Conservation (phyloP, 2,797 vertebrate species). For the Sebastes glaucus region DNA sequence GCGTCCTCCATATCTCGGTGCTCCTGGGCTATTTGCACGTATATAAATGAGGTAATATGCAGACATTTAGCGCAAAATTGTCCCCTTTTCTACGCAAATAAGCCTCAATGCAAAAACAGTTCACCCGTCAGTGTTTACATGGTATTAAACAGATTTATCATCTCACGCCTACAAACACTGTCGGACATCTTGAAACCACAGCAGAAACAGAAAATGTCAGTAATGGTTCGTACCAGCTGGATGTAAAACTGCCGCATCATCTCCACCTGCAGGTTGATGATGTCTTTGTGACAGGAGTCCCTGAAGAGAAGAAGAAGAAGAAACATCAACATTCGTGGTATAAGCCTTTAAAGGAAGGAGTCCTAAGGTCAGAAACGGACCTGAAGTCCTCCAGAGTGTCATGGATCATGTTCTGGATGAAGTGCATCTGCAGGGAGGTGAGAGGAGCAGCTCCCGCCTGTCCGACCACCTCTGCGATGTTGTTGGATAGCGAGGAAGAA, state of each 20-base stretch:
- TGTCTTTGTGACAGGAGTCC: conserved; percentile 92
- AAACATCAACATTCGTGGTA: not conserved
- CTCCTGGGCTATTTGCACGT: too few relatives aligned
- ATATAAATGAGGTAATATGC: too few relatives aligned
- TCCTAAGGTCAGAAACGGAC: conserved; percentile 70
- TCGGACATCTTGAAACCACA: too few relatives aligned
- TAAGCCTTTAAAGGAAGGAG: not conserved
- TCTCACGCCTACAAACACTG: too few relatives aligned
- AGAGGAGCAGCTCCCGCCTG: conserved; percentile 86
- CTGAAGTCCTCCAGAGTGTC: conserved; percentile 96
- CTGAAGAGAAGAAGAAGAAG: conserved; percentile 71
- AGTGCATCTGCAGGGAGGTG: conserved; percentile 92
- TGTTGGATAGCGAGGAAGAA: conserved; percentile 87
- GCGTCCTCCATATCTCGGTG: too few relatives aligned
- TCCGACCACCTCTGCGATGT: conserved; percentile 86
- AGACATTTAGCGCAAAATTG: too few relatives aligned
- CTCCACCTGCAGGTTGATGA: conserved; percentile 97
- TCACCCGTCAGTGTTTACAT: too few relatives aligned
- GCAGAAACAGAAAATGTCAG: too few relatives aligned
- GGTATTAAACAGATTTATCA: too few relatives aligned
- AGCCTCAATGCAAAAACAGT: too few relatives aligned
- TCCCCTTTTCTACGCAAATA: too few relatives aligned
- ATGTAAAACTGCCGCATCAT: conserved; percentile 98
- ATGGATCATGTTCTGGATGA: conserved; percentile 98
- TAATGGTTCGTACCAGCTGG: conserved; percentile 86